Conservation (phyloP, 2,113 vertebrate genomes). For the Ciconia boyciana region DNA sequence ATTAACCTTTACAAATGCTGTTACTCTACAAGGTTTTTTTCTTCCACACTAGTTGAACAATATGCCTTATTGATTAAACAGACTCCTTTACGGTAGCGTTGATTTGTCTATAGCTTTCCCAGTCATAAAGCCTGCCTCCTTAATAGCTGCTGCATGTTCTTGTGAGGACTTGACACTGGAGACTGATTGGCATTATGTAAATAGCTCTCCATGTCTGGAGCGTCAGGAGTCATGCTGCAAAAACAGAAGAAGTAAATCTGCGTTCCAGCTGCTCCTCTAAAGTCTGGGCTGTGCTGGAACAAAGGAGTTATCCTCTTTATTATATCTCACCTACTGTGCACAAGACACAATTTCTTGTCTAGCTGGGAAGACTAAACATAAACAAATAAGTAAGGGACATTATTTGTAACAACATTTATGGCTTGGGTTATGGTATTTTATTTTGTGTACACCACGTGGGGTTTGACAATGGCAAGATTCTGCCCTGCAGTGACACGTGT, state of each 20-base stretch:
- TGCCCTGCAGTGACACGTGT: neutral
- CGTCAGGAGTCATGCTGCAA: neutral
- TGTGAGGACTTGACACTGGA: neutral
- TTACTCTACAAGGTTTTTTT: conserved; percentile 68
- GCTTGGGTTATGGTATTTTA: neutral
- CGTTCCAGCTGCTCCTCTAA: neutral
- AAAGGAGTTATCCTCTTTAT: neutral
- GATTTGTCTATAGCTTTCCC: conserved; percentile 55
- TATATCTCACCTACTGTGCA: neutral
- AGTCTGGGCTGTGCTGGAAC: neutral
- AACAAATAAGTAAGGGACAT: neutral
- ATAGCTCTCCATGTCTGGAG: neutral
- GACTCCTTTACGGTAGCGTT: conserved; percentile 1
- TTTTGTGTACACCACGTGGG: neutral
- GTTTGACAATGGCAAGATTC: neutral
- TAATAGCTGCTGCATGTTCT: neutral
- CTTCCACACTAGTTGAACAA: conserved; percentile 58
- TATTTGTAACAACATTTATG: neutral
- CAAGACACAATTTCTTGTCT: neutral
- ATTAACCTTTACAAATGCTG: conserved; percentile 79
- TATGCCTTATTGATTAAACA: conserved; percentile 72
- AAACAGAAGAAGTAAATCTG: neutral
- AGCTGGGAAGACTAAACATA: neutral
- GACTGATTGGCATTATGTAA: conserved; percentile 37
- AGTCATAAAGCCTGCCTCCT: conserved; percentile 1